A percentile compares a stretch with the other conserved stretches of the same genome.
Conservation (phyloP, 2,888 invertebrate genomes). For the Emmelina monodactyla region DNA sequence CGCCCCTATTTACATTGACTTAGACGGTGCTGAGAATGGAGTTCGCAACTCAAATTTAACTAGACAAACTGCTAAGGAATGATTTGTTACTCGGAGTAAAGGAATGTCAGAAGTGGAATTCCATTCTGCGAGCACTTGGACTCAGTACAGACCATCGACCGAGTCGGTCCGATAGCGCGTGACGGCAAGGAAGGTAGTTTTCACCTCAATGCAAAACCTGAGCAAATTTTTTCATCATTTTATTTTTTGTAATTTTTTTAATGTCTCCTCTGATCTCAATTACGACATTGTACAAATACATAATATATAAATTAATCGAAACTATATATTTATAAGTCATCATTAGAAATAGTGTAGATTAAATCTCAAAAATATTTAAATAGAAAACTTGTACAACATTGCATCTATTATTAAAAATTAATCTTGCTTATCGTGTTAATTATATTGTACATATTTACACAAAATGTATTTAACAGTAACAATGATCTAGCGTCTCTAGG, state of each 20-base stretch:
- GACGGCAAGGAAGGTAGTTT: constrained; percentile 29
- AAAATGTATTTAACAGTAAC: constrained; percentile 61
- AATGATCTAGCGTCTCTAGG: constrained; percentile 65
- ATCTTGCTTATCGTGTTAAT: constrained; percentile 50
- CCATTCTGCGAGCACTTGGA: constrained; percentile 34
- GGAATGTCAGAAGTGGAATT: constrained; percentile 24
- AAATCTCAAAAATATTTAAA: constrained; percentile 63
- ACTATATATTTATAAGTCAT: constrained; percentile 59
- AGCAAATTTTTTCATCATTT: constrained; percentile 50
- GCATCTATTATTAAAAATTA: constrained; percentile 59
- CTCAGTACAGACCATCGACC: constrained; percentile 1
- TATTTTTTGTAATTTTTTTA: constrained; percentile 61
- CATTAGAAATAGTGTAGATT: constrained; percentile 63
- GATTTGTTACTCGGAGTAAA: neutral
- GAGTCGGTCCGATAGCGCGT: constrained; percentile 32
- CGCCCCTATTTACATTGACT: constrained; percentile 42
- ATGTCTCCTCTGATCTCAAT: constrained; percentile 54
- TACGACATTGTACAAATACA: constrained; percentile 61
- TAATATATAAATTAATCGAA: constrained; percentile 64
- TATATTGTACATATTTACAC: constrained; percentile 64
- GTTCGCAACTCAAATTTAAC: constrained; percentile 18
- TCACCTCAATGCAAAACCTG: constrained; percentile 49
- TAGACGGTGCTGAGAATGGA: constrained; percentile 29
- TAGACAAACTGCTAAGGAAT: constrained; percentile 1
- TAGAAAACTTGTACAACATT: constrained; percentile 63